Evolutionary conservation across 2,113 vertebrate genomes (phyloP).

Genomic region (Speoplatyrhinus poulsoni): DNA sequence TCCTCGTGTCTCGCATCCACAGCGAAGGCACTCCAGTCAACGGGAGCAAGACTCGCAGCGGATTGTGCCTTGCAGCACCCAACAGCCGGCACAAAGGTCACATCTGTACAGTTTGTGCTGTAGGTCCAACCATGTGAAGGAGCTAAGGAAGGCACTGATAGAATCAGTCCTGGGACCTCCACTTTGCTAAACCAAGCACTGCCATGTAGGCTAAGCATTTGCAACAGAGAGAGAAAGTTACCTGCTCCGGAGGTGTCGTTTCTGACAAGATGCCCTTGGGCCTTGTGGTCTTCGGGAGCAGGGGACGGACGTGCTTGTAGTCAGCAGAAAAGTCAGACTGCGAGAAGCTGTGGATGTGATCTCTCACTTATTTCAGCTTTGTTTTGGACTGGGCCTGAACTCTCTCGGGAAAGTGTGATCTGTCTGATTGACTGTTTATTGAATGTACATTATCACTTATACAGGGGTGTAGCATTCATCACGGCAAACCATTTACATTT

Average conservation of each 20-base stretch:
- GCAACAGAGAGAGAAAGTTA: constrained; percentile 56
- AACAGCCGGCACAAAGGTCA: constrained; percentile 24
- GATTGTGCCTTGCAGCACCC: background rate
- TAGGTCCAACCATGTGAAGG: background rate
- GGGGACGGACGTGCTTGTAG: background rate
- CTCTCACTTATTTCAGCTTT: too few relatives aligned
- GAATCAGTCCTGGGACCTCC: constrained; percentile 32
- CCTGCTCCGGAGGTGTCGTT: constrained; percentile 32
- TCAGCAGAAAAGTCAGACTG: constrained; percentile 45
- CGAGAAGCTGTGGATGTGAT: background rate
- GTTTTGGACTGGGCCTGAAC: background rate
- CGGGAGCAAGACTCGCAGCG: background rate
- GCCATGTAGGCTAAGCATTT: constrained; percentile 31
- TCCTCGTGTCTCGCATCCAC: constrained; percentile 2
- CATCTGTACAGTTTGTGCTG: constrained; percentile 20
- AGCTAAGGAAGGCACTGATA: background rate
- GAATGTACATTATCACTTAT: too few relatives aligned
- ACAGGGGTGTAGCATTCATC: background rate
- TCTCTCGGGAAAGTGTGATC: background rate
- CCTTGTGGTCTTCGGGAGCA: constrained; percentile 37
- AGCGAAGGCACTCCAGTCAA: constrained; percentile 13
- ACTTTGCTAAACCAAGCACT: constrained; percentile 29
- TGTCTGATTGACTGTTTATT: too few relatives aligned
- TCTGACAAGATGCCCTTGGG: constrained; percentile 61
- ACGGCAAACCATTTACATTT: background rate